Conservation (phyloP, 1,140 invertebrate genomes). For the Drosophila arawakana region DNA sequence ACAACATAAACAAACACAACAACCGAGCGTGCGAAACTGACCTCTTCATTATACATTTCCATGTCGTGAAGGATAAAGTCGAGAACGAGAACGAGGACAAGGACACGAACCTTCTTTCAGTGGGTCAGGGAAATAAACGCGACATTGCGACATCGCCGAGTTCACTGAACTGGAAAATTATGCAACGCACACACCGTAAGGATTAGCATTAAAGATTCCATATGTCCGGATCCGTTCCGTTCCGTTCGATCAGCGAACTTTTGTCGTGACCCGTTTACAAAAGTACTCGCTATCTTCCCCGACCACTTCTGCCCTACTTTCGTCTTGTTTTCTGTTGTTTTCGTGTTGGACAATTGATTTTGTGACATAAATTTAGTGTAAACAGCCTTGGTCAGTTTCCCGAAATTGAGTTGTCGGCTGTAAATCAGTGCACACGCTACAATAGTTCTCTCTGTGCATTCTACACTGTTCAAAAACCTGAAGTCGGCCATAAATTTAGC, state of each 20-base stretch:
- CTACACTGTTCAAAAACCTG: too few relatives aligned
- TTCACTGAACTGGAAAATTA: conserved; percentile 71
- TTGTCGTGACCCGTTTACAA: conserved; percentile 4
- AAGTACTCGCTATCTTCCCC: not conserved
- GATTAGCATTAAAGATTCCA: conserved; percentile 25
- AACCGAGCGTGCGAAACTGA: conserved; percentile 59
- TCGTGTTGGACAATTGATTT: conserved; percentile 73
- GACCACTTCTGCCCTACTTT: too few relatives aligned
- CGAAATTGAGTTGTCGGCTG: conserved; percentile 54
- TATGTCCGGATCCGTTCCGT: not conserved
- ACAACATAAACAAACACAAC: conserved; percentile 64
- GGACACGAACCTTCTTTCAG: conserved; percentile 11
- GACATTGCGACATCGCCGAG: conserved; percentile 18
- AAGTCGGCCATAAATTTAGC: not conserved
- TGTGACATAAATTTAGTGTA: conserved; percentile 74
- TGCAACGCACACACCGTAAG: conserved; percentile 43
- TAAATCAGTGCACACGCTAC: not conserved
- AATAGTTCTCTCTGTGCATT: not conserved
- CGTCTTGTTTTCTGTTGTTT: conserved; percentile 66
- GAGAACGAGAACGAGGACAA: not conserved
- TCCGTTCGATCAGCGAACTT: not conserved
- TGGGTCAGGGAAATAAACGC: conserved; percentile 22
- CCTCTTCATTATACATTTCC: conserved; percentile 68
- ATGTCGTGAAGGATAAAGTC: conserved; percentile 20
- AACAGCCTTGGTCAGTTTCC: conserved; percentile 69